phyloP scores from a whole-genome alignment of 2,888 invertebrate genomes.

The Erynnis tages region DNA sequence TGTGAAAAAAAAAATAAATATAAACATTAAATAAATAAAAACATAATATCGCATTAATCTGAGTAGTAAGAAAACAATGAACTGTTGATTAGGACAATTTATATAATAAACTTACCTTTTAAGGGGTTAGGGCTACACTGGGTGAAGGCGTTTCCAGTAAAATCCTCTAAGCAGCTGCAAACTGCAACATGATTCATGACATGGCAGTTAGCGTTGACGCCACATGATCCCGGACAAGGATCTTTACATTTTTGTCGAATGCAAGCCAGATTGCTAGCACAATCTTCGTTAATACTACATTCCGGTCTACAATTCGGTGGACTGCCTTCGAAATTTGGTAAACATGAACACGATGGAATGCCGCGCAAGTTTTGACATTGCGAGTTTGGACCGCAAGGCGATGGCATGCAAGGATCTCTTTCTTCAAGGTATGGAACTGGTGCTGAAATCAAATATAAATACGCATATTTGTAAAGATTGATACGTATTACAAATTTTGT shows the following conservation, averaged over 20 bases:
- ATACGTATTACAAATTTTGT: too few species aligned
- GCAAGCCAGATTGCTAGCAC: conserved; percentile 84
- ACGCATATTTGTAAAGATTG: too few species aligned
- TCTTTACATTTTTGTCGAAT: conserved; percentile 84
- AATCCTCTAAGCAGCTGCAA: conserved; percentile 82
- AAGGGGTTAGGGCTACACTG: conserved; percentile 65
- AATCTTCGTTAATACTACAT: conserved; percentile 85
- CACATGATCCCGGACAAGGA: conserved; percentile 87
- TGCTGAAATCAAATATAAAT: conserved; percentile 44
- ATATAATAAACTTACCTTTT: conserved; percentile 47
- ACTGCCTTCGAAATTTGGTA: conserved; percentile 82
- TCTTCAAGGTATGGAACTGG: conserved; percentile 51
- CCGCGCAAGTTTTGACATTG: conserved; percentile 81
- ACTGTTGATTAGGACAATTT: neutral
- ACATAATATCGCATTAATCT: too few species aligned
- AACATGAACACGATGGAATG: conserved; percentile 83
- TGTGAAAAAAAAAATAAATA: conserved; percentile 39
- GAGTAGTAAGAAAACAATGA: neutral
- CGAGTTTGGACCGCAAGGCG: conserved; percentile 85
- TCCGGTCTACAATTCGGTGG: conserved; percentile 86
- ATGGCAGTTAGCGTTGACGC: conserved; percentile 80
- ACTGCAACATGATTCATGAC: conserved; percentile 84
- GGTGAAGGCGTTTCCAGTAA: conserved; percentile 84
- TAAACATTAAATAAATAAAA: neutral
- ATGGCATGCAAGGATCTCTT: conserved; percentile 84